Base-by-base conservation (phyloP, 2,113 vertebrate species). In the Marmota flaviventris region DNA sequence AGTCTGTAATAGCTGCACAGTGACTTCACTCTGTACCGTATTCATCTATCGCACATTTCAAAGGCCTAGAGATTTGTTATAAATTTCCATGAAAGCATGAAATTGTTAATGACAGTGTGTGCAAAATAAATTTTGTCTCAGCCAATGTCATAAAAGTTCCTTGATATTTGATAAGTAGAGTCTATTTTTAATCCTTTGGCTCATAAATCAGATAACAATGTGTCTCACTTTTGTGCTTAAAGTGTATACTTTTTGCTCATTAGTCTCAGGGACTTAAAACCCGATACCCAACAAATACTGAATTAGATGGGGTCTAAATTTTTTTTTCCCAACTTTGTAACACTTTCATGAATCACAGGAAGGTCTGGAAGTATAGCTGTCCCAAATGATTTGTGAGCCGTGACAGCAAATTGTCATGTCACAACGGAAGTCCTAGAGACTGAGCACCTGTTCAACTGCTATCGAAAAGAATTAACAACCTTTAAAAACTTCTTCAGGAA, bases 51-150 rank as follows among this genome's bases (percentile, higher is more conserved):
- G 69, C 42, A 56, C 22, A 51, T 34, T 85, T 94, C 45, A 79
- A 53, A 89, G 72, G 13, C 84, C 58, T 16, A 58, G 27, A 51
- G 34, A 73, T 67, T 77, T 76, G 37, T 85, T 67, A 27, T 20
- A 76, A 14, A 48, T 92, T 81, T 89, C 69, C 4, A 8, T 53
- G 32, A 75, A 85, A 34, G 22, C 53, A n/a, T 92, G 53, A 39
- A 89, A 92, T 73, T 84, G 37, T 58, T 14, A 42, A 53, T 73
- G 45, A 34, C 37, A 51, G 8, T 75, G 12, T 82, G 9, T 42
- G 42, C 22, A 58, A 58, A 58, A 20, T 58, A 72, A 73, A 70
- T 61, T 85, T 95, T 86, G 63, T 92, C 94, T 91, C 34, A 75
- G 48, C 29, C 39, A 91, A 13, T 70, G 34, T 42, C 63, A 39